Conservation (phyloP, 2,888 invertebrate genomes). For the Sympetrum striolatum region DNA sequence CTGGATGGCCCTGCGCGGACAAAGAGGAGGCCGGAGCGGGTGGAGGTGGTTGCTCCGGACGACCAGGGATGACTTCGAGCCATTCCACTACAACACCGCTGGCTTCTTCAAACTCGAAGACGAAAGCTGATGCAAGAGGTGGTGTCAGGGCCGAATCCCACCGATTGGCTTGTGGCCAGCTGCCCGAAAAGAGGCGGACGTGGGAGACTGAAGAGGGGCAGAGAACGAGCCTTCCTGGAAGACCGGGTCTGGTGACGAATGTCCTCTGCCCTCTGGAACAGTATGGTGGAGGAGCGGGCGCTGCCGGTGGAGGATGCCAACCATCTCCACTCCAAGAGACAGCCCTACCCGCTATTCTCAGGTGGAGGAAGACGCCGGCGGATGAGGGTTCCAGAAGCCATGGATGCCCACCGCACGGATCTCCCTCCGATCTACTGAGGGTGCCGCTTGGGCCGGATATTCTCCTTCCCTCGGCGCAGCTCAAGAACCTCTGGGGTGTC, state of each 20-base stretch:
- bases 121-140: conserved; percentile 72
- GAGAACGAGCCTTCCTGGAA: conserved; percentile 4
- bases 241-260: conserved; percentile 1
- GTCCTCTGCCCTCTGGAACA: conserved; percentile 22
- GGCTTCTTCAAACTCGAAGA: conserved; percentile 76
- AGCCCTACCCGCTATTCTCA: conserved; percentile 8
- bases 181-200: conserved; percentile 50
- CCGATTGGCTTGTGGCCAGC: conserved; percentile 56
- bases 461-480: conserved; percentile 9
- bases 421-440: conserved; percentile 1
- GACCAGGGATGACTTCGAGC: conserved; percentile 74
- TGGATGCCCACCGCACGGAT: conserved; percentile 9
- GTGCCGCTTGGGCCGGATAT: conserved; percentile 6
- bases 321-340: conserved; percentile 4
- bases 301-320: not conserved
- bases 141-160: conserved; percentile 53
- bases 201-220: conserved; percentile 25
- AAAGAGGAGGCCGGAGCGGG: not conserved
- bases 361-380: conserved; percentile 10
- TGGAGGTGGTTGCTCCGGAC: conserved; percentile 49
- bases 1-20: conserved; percentile 20
- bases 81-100: conserved; percentile 78
- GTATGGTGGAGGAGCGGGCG: conserved; percentile 4
- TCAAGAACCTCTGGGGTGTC: not conserved
- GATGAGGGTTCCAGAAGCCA: conserved; percentile 33